phyloP scores from a whole-genome alignment of 2,113 vertebrate species.

The Anolis carolinensis region DNA sequence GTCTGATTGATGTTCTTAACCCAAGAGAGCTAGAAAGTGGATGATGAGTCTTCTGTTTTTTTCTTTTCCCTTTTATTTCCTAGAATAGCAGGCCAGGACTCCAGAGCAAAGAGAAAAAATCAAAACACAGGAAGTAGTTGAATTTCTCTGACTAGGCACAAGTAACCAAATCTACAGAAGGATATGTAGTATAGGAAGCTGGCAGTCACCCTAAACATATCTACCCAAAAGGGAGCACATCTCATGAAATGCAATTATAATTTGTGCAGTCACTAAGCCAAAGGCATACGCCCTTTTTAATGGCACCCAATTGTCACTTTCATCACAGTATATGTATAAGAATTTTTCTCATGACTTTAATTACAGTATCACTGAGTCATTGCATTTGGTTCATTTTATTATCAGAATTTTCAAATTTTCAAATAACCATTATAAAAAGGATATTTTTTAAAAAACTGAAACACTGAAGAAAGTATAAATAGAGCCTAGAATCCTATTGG shows the following conservation, averaged over 20 bases:
- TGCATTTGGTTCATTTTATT: no score
- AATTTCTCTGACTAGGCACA: not conserved
- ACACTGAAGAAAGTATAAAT: no score
- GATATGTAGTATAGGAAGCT: not conserved
- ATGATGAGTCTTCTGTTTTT: not conserved
- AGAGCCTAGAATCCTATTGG: no score
- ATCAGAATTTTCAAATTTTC: no score
- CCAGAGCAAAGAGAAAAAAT: not conserved
- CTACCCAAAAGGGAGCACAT: no score
- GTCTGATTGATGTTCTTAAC: constrained; percentile 37
- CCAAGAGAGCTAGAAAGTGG: not conserved
- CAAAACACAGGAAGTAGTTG: not conserved
- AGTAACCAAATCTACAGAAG: not conserved
- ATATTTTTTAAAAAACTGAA: no score
- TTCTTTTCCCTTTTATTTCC: not conserved
- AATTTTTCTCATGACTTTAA: no score
- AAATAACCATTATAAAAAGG: no score
- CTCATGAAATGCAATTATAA: not conserved
- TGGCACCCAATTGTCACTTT: not conserved
- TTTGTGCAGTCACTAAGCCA: not conserved
- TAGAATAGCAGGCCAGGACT: not conserved
- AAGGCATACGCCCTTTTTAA: not conserved
- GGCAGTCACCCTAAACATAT: not conserved
- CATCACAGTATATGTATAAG: not conserved
- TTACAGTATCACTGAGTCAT: no score